Base-by-base conservation (phyloP, 2,888 invertebrate genomes). In the Cheilosia variabilis region DNA sequence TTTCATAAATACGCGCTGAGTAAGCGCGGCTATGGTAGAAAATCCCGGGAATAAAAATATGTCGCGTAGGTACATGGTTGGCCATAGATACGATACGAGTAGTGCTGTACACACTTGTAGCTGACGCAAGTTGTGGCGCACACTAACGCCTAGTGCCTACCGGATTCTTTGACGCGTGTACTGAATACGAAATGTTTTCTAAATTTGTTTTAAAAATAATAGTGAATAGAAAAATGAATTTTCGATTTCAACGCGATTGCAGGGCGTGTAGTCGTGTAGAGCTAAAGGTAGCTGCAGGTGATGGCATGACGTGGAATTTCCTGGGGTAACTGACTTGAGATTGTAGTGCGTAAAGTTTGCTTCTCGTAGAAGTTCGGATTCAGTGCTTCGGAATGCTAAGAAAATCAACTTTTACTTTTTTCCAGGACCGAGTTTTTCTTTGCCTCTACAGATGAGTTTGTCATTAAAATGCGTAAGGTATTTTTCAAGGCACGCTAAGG, bases 151-250 rank as follows among this genome's bases (percentile, higher is more conserved):
- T 19, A 53, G 31, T 63, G 68, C 68, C 19, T 82, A 66, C 77
- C 77, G 77, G 82, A 82, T 82, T 82, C 65, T 60, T 65, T 52
- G 53, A 15, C 2, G n/a, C 77, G 71, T 78, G 82, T 52, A 22
- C 2, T 13, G 82, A 82, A 66, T 82, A 27, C 10, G 43, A 82
- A 77, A 65, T 24, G 65, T n/a, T 71, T 71, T 82, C 77, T 77
- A 78, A 77, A 71, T 71, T 57, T 31, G 27, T 13, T 37, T 37
- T 31, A 9, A 31, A 45, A 45, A 17, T 9, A 55, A 31, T 27
- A 47, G 19, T 27, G 45, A 7, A 45, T 47, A 45, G 34, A 72
- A 66, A 13, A 37, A 37, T 37, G 1, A 58, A 73, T 55, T 73
- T 73, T 73, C 55, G 47, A 55, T 63, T 63, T 73, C 73, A 57